Base-by-base conservation (phyloP, 1,140 invertebrate species). In the Homalodisca vitripennis region DNA sequence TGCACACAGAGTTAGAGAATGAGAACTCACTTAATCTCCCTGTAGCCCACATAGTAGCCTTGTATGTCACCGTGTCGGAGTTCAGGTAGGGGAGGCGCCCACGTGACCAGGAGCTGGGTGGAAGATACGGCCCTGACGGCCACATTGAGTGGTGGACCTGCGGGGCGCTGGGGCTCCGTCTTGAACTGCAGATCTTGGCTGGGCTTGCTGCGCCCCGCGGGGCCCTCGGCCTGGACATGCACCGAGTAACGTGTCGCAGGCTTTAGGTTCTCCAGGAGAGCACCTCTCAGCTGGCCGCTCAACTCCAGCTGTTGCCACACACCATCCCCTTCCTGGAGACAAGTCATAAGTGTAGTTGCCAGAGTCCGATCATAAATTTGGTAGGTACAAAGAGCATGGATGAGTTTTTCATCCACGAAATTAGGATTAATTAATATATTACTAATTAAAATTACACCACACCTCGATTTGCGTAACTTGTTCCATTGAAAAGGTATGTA, bases 211-310 rank as follows among this genome's bases (percentile, higher is more conserved):
- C 85, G 82, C 1, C 91, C 91, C 0, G 91, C 87, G 2, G 87
- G 85, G 24, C 92, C 92, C 77, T 90, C 88, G 0, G 92, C 91
- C 66, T 89, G 84, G 0, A 94, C 84, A 17, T 91, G 81, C 67
- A 94, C 85, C 0, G 85, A 82, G 74, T 94, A 95, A 53, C 82
- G 84, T 0, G 90, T 93, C 0, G 92, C 89, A 6, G 92, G 92
- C 75, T 90, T 89, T 0, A 95, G 76, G 72, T 89, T 86, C 71
- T 89, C 87, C 30, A 90, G 84, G 10, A 88, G 73, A 0, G 87
- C 85, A 26, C 84, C 84, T 22, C 85, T 71, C 1, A 87, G 85
- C 6, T 85, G 83, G 31, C 88, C 86, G 32, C 81, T 84, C 24
- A 89, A 76, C 73, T 89, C 88, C 55, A 88, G 79, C 66, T 89